Evolutionary conservation across 2,888 invertebrate genomes (phyloP).

Genomic region (Ephialtes manifestator): DNA sequence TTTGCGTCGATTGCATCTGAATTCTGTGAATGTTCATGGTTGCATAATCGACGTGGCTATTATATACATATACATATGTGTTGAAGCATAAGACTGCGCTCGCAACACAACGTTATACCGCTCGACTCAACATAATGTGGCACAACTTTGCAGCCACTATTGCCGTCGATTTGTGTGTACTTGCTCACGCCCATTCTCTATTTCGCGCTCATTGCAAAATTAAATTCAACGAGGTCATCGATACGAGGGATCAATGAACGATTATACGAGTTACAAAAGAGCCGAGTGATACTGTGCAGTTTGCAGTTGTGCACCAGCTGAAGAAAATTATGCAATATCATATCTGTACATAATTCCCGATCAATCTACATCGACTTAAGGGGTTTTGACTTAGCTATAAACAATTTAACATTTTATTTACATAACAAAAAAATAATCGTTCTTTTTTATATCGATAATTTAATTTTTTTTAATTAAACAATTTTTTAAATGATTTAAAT

Average conservation of each 20-base stretch:
- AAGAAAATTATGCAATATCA: slow-evolving; percentile 59
- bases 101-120: background rate
- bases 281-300: background rate
- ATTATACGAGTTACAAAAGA: slow-evolving; percentile 68
- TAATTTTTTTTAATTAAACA: background rate
- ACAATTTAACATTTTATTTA: no score
- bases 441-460: background rate
- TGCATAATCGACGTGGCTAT: slow-evolving; percentile 76
- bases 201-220: slow-evolving; percentile 68
- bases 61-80: slow-evolving; percentile 53
- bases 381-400: background rate
- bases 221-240: slow-evolving; percentile 71
- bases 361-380: slow-evolving; percentile 23
- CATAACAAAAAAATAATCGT: no score
- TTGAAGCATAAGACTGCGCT: slow-evolving; percentile 53
- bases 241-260: slow-evolving; percentile 69
- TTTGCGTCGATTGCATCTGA: slow-evolving; percentile 77
- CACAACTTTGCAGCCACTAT: slow-evolving; percentile 66
- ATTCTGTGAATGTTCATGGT: slow-evolving; percentile 78
- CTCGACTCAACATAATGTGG: slow-evolving; percentile 56
- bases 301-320: slow-evolving; percentile 12
- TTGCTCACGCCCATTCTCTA: slow-evolving; percentile 68
- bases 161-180: slow-evolving; percentile 36
- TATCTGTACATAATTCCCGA: slow-evolving; percentile 47
- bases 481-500: no score